Base-by-base conservation (phyloP, 2,797 vertebrate species). In the Hippocampus kuda region DNA sequence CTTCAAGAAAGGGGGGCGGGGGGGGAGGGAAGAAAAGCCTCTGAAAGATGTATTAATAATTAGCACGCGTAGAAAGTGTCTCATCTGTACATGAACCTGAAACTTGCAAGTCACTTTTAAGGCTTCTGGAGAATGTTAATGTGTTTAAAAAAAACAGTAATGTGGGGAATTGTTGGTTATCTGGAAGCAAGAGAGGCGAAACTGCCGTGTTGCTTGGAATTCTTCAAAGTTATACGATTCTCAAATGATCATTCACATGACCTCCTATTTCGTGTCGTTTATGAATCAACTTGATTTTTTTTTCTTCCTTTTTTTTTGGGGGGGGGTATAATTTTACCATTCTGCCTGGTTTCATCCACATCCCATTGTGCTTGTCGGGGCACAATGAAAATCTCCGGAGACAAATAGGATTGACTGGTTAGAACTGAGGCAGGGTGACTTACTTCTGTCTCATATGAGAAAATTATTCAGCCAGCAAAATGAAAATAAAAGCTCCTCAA, bases 31-130 rank as follows among this genome's bases (percentile, higher is more conserved):
- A 78, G 62, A 78, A 72, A 73, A 79, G 74, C 67, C 67, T 77
- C 60, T 42, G 68, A 75, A 72, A 64, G 71, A 69, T 63, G 1
- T 71, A 86, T 83, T 87, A 76, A 85, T 80, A 74, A 63, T 65
- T 74, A 79, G 61, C 24, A 42, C 38, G 79, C 69, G 81, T 79
- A 75, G 69, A 70, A 80, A 63, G 80, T 57, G 11, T 42, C 27
- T 60, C 57, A 74, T 78, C 72, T 76, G 75, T 73, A 79, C 74
- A 73, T 48, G 24, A 72, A 65, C 34, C 59, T 77, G 22, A 78
- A 54, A 41, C 22, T 63, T 63, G 41, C 38, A 61, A 61, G 30
- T 61, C 38, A 34, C 26, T 61, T 61, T 20, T 10, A 63, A n/a
- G 30, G 10, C 22, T 11, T 4, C 34, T n/a, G n/a, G 60, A 12